These are phyloP conservation scores for Clupea harengus DNA, from an alignment of 2,113 vertebrate species.

Conservation along the genomic window DNA sequence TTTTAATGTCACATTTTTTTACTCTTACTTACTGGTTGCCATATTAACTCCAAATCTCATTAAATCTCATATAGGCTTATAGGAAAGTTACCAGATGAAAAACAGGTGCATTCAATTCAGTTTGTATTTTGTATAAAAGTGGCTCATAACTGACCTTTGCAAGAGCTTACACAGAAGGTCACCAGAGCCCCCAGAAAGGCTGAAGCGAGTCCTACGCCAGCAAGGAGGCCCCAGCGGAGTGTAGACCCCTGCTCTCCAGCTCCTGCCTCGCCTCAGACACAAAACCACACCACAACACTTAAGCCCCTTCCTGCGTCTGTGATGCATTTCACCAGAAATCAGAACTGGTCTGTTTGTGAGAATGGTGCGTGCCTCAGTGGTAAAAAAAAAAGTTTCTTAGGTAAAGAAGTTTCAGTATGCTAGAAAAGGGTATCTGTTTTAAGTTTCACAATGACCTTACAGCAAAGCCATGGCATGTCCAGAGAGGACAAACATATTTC, in stretches of 20 bases:
- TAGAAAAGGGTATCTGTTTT: not conserved
- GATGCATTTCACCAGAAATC: no score
- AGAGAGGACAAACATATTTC: not conserved
- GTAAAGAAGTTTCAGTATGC: not conserved
- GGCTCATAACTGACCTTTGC: not conserved
- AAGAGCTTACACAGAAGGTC: not conserved
- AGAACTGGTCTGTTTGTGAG: not conserved
- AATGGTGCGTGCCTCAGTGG: not conserved
- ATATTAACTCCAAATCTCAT: not conserved
- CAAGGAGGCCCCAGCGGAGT: not conserved
- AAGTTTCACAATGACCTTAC: not conserved
- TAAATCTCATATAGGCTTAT: no score
- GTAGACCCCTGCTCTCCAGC: not conserved
- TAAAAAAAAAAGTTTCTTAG: not conserved
- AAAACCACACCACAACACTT: not conserved
- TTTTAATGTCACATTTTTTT: no score
- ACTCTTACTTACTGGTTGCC: no score
- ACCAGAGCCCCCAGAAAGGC: not conserved
- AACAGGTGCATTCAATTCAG: no score
- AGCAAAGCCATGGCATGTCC: not conserved
- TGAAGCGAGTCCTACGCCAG: not conserved
- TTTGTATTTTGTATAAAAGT: no score
- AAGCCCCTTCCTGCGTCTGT: not conserved
- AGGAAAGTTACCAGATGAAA: not conserved
- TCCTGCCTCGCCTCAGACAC: not conserved